A percentile compares a stretch with the other conserved stretches of the same genome.
Conservation (phyloP, 2,888 invertebrate genomes). For the Coleophora deauratella region DNA sequence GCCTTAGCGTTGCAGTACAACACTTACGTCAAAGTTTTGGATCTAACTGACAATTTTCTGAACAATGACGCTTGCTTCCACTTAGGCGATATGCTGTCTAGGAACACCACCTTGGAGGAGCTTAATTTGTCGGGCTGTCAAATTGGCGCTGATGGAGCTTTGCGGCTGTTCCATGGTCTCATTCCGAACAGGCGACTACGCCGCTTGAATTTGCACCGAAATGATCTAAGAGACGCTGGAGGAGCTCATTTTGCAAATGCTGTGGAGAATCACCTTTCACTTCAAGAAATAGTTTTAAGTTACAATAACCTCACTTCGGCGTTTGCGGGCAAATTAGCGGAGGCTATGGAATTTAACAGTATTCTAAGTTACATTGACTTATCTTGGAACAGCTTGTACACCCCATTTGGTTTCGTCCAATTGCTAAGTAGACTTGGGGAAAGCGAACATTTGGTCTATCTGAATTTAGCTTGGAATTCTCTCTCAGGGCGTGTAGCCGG, state of each 20-base stretch:
- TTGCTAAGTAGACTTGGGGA: conserved; percentile 20
- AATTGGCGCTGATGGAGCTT: conserved; percentile 24
- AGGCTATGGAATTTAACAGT: conserved; percentile 24
- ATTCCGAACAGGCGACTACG: conserved; percentile 19
- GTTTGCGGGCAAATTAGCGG: conserved; percentile 16
- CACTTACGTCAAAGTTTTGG: conserved; percentile 22
- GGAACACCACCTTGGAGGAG: conserved; percentile 20
- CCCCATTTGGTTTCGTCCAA: conserved; percentile 18
- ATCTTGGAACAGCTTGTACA: conserved; percentile 28
- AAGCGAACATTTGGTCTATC: conserved; percentile 17
- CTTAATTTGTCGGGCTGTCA: conserved; percentile 26
- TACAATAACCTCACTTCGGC: conserved; percentile 20
- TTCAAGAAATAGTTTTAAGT: conserved; percentile 22
- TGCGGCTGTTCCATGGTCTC: conserved; percentile 18
- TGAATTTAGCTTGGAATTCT: conserved; percentile 28
- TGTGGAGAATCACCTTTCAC: conserved; percentile 16
- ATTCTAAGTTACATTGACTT: conserved; percentile 25
- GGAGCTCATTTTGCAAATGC: conserved; percentile 19
- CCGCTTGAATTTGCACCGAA: conserved; percentile 21
- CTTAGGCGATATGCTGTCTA: conserved; percentile 24
- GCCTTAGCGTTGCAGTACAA: conserved; percentile 40
- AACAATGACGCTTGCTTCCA: conserved; percentile 27
- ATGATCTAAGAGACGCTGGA: conserved; percentile 22
- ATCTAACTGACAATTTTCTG: conserved; percentile 29
- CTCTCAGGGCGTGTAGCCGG: conserved; percentile 20